These are phyloP conservation scores for Antechinus stuartii DNA, from an alignment of 2,113 vertebrate genomes.

Conservation along the genomic window DNA sequence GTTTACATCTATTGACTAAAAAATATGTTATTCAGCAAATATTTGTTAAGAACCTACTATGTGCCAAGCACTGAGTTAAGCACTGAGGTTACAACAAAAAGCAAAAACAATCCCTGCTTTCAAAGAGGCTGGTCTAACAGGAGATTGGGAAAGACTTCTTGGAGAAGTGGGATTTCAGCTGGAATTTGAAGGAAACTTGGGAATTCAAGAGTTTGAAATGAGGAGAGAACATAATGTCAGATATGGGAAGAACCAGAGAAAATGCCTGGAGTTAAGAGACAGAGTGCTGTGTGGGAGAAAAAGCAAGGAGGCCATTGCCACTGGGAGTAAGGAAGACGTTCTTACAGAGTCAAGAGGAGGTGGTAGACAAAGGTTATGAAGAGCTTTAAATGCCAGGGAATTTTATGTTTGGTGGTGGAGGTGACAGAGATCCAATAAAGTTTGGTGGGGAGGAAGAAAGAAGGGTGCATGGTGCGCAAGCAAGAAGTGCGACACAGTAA, in stretches of 20 bases:
- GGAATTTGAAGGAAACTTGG: too few species aligned
- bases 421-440: neutral
- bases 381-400: neutral
- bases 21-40: neutral
- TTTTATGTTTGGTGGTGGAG: neutral
- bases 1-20: neutral
- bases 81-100: neutral
- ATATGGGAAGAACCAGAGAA: neutral
- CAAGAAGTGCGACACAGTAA: neutral
- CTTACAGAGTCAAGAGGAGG: neutral
- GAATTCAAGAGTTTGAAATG: neutral
- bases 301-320: neutral
- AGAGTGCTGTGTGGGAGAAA: neutral
- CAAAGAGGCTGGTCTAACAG: too few species aligned
- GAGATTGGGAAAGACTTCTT: too few species aligned
- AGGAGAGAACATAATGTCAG: neutral
- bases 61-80: neutral
- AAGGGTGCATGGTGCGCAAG: too few species aligned
- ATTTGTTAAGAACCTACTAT: neutral
- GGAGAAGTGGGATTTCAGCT: too few species aligned
- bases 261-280: neutral
- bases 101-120: neutral
- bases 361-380: neutral
- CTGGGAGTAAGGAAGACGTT: neutral
- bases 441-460: too few species aligned